Evolutionary conservation across 2,888 invertebrate species (phyloP).

Genomic region (Caenorhabditis zanzibari): DNA sequence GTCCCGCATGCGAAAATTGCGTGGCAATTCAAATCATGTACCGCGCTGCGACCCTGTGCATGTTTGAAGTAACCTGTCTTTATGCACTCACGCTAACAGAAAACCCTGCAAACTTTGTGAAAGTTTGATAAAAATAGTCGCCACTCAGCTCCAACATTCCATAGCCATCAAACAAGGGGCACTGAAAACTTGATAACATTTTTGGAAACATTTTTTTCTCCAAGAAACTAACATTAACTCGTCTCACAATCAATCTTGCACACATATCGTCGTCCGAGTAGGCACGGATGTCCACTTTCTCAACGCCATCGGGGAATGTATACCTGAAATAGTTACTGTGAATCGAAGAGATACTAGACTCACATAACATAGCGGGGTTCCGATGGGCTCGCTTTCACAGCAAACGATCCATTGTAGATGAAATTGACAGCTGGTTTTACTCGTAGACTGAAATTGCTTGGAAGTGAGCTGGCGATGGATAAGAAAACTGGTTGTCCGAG

Average conservation of each 20-base stretch:
- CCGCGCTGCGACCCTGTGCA: too few species aligned
- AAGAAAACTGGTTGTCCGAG: not conserved
- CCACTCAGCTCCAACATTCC: constrained; percentile 10
- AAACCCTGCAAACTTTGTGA: constrained; percentile 19
- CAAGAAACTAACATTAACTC: not conserved
- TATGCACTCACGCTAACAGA: not conserved
- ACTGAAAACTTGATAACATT: not conserved
- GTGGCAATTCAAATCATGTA: too few species aligned
- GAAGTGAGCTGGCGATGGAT: constrained; percentile 10
- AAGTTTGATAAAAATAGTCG: constrained; percentile 10
- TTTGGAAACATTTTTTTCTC: not conserved
- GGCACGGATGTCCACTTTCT: not conserved
- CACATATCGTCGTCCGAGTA: not conserved
- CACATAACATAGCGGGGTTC: not conserved
- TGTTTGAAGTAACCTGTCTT: not conserved
- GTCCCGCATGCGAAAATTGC: too few species aligned
- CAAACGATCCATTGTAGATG: not conserved
- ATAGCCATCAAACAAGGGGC: constrained; percentile 1
- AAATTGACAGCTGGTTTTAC: not conserved
- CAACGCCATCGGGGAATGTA: not conserved
- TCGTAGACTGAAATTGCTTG: not conserved
- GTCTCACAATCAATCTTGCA: constrained; percentile 5
- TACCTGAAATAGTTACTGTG: too few species aligned
- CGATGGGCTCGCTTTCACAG: not conserved
- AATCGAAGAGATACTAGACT: too few species aligned